Evolutionary conservation across 2,888 invertebrate genomes (phyloP).

Genomic region (Xestia sexstrigata): DNA sequence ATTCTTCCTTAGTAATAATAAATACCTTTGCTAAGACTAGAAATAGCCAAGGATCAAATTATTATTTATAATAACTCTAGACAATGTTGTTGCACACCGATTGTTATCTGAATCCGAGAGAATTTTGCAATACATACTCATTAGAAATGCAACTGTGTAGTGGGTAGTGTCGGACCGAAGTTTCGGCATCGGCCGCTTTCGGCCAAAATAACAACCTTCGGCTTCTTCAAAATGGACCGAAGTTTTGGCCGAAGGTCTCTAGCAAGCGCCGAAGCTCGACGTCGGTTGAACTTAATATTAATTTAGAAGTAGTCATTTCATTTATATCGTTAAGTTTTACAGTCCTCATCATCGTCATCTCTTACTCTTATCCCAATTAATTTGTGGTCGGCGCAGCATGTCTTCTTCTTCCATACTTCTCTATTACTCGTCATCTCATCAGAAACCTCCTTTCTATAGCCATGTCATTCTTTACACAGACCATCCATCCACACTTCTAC

Average conservation of each 20-base stretch:
- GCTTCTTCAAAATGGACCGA: not conserved
- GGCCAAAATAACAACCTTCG: not conserved
- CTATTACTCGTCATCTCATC: too few relatives aligned
- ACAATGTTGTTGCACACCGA: conserved; percentile 40
- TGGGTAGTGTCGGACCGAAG: not conserved
- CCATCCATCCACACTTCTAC: too few relatives aligned
- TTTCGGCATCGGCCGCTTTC: not conserved
- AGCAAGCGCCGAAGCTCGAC: not conserved
- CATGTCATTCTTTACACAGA: too few relatives aligned
- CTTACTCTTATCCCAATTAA: too few relatives aligned
- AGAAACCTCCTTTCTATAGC: too few relatives aligned
- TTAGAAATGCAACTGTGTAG: conserved; percentile 34
- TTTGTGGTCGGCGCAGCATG: too few relatives aligned
- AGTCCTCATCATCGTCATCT: not conserved
- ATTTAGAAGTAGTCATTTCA: not conserved
- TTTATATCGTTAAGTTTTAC: not conserved
- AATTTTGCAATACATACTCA: conserved; percentile 51
- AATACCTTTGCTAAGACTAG: not conserved
- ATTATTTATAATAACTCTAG: conserved; percentile 53
- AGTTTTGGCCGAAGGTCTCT: not conserved
- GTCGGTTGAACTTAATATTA: not conserved
- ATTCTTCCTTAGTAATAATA: not conserved
- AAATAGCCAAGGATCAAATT: conserved; percentile 29
- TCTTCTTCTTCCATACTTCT: too few relatives aligned
- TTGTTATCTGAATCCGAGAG: conserved; percentile 37